phyloP scores from a whole-genome alignment of 2,113 vertebrate genomes.

The Aythya baeri region DNA sequence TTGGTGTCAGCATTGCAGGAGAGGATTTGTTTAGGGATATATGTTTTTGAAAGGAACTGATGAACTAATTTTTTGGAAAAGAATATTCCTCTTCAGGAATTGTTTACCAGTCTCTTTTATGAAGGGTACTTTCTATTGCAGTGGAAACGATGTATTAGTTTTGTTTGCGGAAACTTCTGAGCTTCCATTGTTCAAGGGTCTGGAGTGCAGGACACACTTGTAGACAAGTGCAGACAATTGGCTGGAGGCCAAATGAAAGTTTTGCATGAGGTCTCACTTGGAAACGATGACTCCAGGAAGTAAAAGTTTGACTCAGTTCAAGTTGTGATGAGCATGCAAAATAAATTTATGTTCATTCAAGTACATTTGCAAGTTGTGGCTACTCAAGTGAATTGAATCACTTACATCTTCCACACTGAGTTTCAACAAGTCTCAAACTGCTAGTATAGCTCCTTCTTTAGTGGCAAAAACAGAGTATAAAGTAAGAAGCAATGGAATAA shows the following conservation, averaged over 20 bases:
- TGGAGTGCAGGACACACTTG: background rate
- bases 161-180: slow-evolving; percentile 13
- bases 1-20: background rate
- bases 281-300: background rate
- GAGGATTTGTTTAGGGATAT: background rate
- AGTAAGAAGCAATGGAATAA: background rate
- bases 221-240: background rate
- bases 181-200: slow-evolving; percentile 25
- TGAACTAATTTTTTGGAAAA: background rate
- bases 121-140: background rate
- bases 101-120: background rate
- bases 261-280: background rate
- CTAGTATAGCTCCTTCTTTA: background rate
- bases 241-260: slow-evolving; percentile 11
- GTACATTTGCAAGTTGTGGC: background rate
- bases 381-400: background rate
- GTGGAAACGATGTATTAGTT: slow-evolving; percentile 20
- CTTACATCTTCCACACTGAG: background rate
- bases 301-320: slow-evolving; percentile 22
- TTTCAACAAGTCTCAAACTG: background rate
- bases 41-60: background rate
- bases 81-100: background rate
- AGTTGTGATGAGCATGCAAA: background rate
- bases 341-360: background rate
- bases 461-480: background rate